Conservation (phyloP, 92 coral and sea anemone genomes). For the Pocillopora meandrina region DNA sequence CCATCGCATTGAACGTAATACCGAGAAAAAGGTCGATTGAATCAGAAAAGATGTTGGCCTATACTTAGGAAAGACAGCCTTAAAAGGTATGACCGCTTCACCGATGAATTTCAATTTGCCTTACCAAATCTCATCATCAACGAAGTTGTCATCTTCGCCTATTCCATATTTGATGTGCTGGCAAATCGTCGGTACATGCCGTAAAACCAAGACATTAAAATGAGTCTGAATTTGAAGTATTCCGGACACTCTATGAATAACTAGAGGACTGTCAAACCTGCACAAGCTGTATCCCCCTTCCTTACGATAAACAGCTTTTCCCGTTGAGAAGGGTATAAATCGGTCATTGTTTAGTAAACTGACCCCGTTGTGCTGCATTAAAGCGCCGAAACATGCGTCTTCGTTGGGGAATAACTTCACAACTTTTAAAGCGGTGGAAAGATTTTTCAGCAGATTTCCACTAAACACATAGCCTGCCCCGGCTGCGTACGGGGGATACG, state of each 20-base stretch:
- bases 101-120: too few relatives aligned
- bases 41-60: too few relatives aligned
- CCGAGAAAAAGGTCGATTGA: too few relatives aligned
- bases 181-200: slow-evolving; percentile 60
- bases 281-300: slow-evolving; percentile 39
- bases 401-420: slow-evolving; percentile 68
- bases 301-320: slow-evolving; percentile 23
- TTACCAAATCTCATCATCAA: not conserved
- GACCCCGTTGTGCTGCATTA: slow-evolving; percentile 54
- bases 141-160: not conserved
- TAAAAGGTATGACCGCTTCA: too few relatives aligned
- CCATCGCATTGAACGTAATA: too few relatives aligned
- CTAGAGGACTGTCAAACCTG: slow-evolving; percentile 64
- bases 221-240: slow-evolving; percentile 62
- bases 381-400: slow-evolving; percentile 79
- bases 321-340: slow-evolving; percentile 68
- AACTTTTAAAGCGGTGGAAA: slow-evolving; percentile 36
- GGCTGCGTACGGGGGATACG: slow-evolving; percentile 64
- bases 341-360: slow-evolving; percentile 39
- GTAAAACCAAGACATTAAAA: slow-evolving; percentile 62
- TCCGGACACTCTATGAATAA: slow-evolving; percentile 65
- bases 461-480: slow-evolving; percentile 86
- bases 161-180: slow-evolving; percentile 32
- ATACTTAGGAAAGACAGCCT: too few relatives aligned
- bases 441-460: slow-evolving; percentile 59